Base-by-base conservation (phyloP, 2,797 vertebrate genomes). In the Danio choprae region DNA sequence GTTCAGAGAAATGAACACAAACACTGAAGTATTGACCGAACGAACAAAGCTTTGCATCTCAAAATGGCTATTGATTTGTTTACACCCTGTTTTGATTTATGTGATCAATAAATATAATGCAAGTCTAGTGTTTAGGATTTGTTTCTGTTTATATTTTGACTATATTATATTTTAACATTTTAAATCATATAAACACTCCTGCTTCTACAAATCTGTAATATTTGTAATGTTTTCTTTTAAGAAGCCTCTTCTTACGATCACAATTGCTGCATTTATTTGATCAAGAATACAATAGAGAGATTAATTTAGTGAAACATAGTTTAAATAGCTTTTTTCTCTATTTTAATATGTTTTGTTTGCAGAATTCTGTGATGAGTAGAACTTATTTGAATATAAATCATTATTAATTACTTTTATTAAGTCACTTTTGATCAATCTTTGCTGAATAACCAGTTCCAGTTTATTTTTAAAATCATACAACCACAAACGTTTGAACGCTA, bases 1-100 rank as follows among this genome's bases (percentile, higher is more conserved):
- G 29, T 29, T 41, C 48, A 16, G 71, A 22, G 43, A 43, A 50
- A 36, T 38, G 13, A 74, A 62, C 67, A 41, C 67, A 51, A 59
- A 56, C 38, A 56, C 43, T 20, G 16, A 10, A 41, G 56, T 62
- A 78, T 70, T 41, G 55, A 69, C n/a, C 13, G 36, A 59, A 15
- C n/a, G 11, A 20, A 48, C 38, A 20, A 10, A 38, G 15, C 65
- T 59, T 50, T 40, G 76, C 43, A 22, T 20, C 41, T 7, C 9
- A 11, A 77, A 74, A 51, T 69, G 68, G 13, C 36, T 82, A 58
- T 74, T 44, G 68, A 80, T 79, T 72, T 4, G 11, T 38, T 51
- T 44, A 59, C 44, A 16, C 56, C 9, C 67, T 56, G 38, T 16
- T 59, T 44, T 53, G 48, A 18, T 60, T 18, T 72, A n/a, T 15